phyloP scores from a whole-genome alignment of 2,797 vertebrate species.

The Synaphobranchus kaupii region DNA sequence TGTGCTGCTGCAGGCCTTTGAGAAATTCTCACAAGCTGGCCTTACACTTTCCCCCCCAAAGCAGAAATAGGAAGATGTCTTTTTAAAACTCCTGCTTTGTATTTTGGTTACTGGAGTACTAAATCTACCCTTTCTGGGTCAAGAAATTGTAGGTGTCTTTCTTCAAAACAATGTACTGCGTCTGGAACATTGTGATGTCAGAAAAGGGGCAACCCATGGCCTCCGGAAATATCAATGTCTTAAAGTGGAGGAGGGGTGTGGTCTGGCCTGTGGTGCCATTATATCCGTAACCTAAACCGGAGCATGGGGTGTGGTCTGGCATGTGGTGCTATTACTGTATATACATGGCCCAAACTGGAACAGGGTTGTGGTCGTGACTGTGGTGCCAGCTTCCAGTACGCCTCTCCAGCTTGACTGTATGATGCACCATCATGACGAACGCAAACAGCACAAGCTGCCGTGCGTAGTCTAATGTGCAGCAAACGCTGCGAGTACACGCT shows the following conservation, averaged over 20 bases:
- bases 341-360: background rate
- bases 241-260: background rate
- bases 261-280: background rate
- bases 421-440: background rate
- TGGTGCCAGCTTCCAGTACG: background rate
- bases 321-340: no score
- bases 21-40: background rate
- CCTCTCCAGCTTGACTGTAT: background rate
- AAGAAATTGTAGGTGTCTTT: background rate
- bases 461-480: background rate
- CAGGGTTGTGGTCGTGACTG: background rate
- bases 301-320: no score
- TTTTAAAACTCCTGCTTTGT: background rate
- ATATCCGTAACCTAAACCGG: no score
- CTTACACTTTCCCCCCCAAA: background rate
- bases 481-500: background rate
- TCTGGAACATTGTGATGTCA: background rate
- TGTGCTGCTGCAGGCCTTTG: no score
- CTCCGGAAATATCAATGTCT: background rate
- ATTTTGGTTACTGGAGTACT: background rate
- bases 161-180: background rate
- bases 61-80: background rate
- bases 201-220: background rate
- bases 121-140: slow-evolving; percentile 5
- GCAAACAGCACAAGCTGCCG: background rate